Conservation (phyloP, 2,113 vertebrate species). For the Calonectris borealis region DNA sequence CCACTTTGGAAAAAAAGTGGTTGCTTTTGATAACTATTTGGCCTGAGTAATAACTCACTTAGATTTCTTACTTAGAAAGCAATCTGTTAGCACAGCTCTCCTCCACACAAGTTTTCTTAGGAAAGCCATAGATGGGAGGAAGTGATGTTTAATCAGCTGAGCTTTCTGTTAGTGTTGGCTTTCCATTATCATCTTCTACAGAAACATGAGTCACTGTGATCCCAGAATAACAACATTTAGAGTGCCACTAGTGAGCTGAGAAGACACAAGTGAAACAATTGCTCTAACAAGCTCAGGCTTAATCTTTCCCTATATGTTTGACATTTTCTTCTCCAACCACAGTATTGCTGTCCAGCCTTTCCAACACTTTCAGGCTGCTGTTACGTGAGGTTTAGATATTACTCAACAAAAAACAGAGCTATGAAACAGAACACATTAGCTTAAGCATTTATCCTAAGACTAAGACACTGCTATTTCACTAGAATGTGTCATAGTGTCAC, state of each 20-base stretch:
- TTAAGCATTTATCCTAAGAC: background rate
- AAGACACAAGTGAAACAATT: background rate
- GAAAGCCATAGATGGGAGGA: background rate
- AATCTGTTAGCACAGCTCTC: background rate
- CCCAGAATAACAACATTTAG: background rate
- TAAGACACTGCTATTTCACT: background rate
- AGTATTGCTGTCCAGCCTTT: background rate
- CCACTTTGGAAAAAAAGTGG: background rate
- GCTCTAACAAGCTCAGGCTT: background rate
- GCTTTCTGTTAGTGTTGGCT: background rate
- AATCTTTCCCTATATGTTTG: background rate
- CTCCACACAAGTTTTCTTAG: background rate
- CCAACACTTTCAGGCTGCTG: background rate
- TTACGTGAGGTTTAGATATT: background rate
- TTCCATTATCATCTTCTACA: background rate
- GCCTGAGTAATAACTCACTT: background rate
- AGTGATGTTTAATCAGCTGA: background rate
- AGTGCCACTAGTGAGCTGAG: background rate
- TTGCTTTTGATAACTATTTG: background rate
- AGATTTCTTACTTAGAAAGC: background rate
- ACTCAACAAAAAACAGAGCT: background rate
- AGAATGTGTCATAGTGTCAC: background rate
- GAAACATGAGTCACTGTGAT: background rate
- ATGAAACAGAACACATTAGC: background rate
- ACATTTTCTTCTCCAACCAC: background rate